A percentile compares a stretch with the other conserved stretches of the same genome.
These are phyloP conservation scores for Psilopsiagon aymara DNA, from an alignment of 2,113 vertebrate genomes.

Conservation along the genomic window DNA sequence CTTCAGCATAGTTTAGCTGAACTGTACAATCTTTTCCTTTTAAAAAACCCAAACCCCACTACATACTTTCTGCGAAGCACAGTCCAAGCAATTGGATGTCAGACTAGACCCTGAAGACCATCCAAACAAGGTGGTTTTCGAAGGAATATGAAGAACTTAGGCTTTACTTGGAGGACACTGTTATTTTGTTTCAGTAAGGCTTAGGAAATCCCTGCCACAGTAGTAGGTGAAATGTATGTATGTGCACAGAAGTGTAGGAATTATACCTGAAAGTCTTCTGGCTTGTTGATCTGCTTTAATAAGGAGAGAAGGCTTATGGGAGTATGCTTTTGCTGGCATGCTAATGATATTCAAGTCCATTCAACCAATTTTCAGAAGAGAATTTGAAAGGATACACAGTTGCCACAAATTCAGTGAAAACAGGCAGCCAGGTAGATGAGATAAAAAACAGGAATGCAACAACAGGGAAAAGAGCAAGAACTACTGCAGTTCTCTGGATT, in stretches of 20 bases:
- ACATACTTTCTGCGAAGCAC: not conserved
- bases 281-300: not conserved
- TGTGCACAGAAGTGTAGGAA: not conserved
- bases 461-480: not conserved
- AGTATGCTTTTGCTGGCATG: not conserved
- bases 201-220: not conserved
- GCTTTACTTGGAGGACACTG: not conserved
- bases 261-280: not conserved
- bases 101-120: not conserved
- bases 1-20: not conserved
- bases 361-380: not conserved
- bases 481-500: not conserved
- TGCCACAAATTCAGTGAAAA: not conserved
- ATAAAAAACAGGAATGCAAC: not conserved
- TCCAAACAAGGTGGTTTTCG: not conserved
- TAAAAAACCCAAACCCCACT: not conserved
- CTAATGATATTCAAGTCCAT: not conserved
- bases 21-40: not conserved
- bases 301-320: not conserved
- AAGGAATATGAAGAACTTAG: not conserved
- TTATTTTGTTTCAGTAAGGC: not conserved
- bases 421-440: not conserved
- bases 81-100: not conserved
- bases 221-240: not conserved
- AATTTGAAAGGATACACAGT: not conserved